Evolutionary conservation across 2,113 vertebrate genomes (phyloP).

Genomic region (Aleadryas rufinucha): DNA sequence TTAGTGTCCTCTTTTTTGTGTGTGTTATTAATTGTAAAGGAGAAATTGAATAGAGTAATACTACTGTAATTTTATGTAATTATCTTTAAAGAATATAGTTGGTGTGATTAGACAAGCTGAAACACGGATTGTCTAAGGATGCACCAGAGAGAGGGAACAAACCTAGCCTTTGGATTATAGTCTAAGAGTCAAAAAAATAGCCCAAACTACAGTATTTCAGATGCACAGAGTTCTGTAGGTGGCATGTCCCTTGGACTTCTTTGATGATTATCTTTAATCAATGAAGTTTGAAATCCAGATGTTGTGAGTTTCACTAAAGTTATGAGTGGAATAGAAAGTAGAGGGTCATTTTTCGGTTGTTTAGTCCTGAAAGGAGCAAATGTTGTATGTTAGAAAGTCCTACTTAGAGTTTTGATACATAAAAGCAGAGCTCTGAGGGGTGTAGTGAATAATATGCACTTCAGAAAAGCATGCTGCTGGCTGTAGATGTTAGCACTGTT

Average conservation of each 20-base stretch:
- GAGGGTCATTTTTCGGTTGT: background rate
- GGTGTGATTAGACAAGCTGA: background rate
- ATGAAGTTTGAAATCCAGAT: background rate
- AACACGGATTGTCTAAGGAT: background rate
- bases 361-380: background rate
- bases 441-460: accelerated
- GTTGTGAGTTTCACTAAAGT: background rate
- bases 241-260: background rate
- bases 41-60: background rate
- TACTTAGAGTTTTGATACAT: background rate
- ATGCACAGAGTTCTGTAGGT: background rate
- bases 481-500: background rate
- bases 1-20: background rate
- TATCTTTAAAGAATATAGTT: background rate
- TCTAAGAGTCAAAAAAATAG: background rate
- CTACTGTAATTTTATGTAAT: background rate
- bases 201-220: background rate
- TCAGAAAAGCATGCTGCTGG: background rate
- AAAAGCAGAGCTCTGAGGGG: background rate
- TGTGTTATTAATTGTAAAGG: background rate
- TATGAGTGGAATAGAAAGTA: background rate
- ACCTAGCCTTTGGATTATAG: background rate
- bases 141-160: background rate
- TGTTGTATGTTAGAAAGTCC: background rate
- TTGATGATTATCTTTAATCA: background rate